phyloP scores from a whole-genome alignment of 2,797 vertebrate species.

The Hephaestus fuliginosus region DNA sequence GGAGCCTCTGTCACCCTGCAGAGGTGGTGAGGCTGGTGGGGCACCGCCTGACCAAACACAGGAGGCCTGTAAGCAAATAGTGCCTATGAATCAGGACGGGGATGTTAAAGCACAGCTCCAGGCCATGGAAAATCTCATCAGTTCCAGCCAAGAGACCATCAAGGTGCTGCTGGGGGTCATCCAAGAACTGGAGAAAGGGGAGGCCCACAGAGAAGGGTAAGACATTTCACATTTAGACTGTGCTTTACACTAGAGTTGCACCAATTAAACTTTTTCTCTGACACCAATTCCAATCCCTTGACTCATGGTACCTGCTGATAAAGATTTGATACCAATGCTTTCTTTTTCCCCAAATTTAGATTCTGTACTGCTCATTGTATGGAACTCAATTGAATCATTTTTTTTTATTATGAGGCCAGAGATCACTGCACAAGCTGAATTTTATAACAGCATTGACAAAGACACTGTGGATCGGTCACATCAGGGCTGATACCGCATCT shows the following conservation, averaged over 20 bases:
- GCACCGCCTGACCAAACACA: conserved; percentile 63
- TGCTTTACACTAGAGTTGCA: conserved; percentile 1
- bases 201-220: conserved; percentile 99
- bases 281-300: neutral
- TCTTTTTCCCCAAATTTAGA: conserved; percentile 2
- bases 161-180: conserved; percentile 98
- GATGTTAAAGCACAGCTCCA: conserved; percentile 99
- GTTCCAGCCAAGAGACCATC: conserved; percentile 99
- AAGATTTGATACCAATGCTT: neutral
- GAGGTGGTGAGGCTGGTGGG: conserved; percentile 47
- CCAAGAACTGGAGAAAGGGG: conserved; percentile 98
- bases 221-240: conserved; percentile 60
- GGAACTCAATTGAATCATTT: neutral
- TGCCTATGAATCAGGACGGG: conserved; percentile 94
- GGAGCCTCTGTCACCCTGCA: conserved; percentile 66
- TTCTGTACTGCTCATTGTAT: conserved; percentile 16
- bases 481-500: neutral
- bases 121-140: conserved; percentile 98
- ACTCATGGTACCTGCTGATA: neutral
- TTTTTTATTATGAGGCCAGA: neutral
- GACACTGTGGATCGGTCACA: neutral
- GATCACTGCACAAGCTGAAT: neutral
- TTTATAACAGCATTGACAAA: neutral
- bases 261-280: neutral
- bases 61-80: conserved; percentile 93